phyloP scores from a whole-genome alignment of 2,113 vertebrate genomes.

The Thalassoma bifasciatum region DNA sequence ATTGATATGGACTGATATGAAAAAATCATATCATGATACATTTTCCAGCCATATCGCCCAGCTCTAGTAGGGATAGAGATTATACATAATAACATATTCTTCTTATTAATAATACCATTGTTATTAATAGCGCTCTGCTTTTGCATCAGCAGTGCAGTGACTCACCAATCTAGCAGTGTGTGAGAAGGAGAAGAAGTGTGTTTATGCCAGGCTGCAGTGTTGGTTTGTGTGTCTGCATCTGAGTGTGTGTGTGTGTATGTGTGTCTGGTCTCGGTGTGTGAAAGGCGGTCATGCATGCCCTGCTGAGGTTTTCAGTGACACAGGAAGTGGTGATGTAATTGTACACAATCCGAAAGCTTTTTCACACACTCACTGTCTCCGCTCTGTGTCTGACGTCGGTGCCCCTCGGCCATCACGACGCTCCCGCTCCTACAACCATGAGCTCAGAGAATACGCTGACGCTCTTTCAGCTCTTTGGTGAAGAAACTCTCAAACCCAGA shows the following conservation, averaged over 20 bases:
- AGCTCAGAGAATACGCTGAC: conserved; percentile 27
- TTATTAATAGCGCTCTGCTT: too few species aligned
- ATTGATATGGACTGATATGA: too few species aligned
- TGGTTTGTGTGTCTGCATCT: background rate
- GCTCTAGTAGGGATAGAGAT: too few species aligned
- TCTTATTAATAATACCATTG: too few species aligned
- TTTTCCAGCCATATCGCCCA: too few species aligned
- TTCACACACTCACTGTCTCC: conserved; percentile 65
- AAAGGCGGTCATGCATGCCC: conserved; percentile 41
- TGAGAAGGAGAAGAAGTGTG: background rate
- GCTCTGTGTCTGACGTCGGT: conserved; percentile 21
- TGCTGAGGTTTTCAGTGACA: conserved; percentile 39
- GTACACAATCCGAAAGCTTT: conserved; percentile 47
- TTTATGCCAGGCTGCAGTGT: background rate
- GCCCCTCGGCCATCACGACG: conserved; percentile 43
- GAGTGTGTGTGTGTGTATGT: background rate
- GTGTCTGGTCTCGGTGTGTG: too few species aligned
- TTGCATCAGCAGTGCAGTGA: too few species aligned
- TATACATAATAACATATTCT: too few species aligned
- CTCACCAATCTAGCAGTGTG: background rate
- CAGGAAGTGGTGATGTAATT: conserved; percentile 78
- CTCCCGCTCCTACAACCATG: conserved; percentile 40
- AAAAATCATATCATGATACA: too few species aligned
- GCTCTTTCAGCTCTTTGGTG: conserved; percentile 1
- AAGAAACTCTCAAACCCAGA: conserved; percentile 6